Evolutionary conservation across 2,888 invertebrate species (phyloP), one percentile per base, ranked within the genome.

Genomic region (Protonemura montana): DNA sequence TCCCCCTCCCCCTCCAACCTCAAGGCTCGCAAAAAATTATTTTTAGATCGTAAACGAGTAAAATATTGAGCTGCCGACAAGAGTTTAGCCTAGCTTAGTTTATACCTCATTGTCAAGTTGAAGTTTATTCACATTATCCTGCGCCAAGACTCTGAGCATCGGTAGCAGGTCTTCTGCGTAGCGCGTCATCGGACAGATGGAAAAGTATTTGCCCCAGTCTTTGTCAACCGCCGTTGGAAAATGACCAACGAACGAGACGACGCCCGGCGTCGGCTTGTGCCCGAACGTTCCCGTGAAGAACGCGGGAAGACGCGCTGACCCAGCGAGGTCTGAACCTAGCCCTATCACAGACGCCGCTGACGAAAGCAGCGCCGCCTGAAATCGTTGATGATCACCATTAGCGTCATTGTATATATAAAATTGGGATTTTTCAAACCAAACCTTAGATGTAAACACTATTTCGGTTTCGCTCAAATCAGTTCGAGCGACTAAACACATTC

Each of bases 231-330:
- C 90, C 0, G 91, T 90, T 0, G 95, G 95, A 88, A 93, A 93
- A 91, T 95, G 95, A 0, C 88, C 88, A 7, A 13, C 10, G n/a
- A 83, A 21, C 21, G 87, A 80, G 26, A 88, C 87, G 7, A 85
- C 76, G 77, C 81, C 87, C 82, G 95, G 93, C 77, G 96, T 95
- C 0, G 97, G 95, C 90, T 97, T 97, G 91, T 97, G 97, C 0
- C 97, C 98, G 91, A 96, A 98, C 76, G 98, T 92, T 0, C 98
- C 98, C 91, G 95, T 96, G 91, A 96, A 97, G 88, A 95, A 94
- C n/a, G 95, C 93, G 0, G 98, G 98, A 90, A 98, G 92, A 35
- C 98, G 93, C 89, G 98, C 96, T 84, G 97, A 97, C 84, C 98
- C 98, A 7, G 95, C 97, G 89, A 98, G 94, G 91, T 98, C 98